phyloP scores from a whole-genome alignment of 1,140 invertebrate species.

The Drosophila takahashii region DNA sequence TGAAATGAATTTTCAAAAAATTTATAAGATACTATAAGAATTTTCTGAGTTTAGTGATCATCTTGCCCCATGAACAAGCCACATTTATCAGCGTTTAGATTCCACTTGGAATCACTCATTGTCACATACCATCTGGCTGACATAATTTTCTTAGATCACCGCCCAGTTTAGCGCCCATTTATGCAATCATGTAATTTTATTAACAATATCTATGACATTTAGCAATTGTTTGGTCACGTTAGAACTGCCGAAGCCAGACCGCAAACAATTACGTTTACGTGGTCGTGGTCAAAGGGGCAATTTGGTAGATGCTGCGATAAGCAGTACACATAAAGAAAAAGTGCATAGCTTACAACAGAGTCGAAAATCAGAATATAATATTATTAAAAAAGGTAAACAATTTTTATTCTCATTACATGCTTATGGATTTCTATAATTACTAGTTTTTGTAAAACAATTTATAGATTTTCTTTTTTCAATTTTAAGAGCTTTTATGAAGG shows the following conservation, averaged over 20 bases:
- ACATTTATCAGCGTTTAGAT: conserved; percentile 30
- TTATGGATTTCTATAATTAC: too few relatives aligned
- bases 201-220: conserved; percentile 61
- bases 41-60: neutral
- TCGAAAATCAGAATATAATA: too few relatives aligned
- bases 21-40: too few relatives aligned
- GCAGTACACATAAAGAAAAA: conserved; percentile 7
- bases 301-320: conserved; percentile 59
- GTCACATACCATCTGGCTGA: conserved; percentile 53
- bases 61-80: conserved; percentile 1
- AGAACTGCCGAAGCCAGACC: conserved; percentile 50
- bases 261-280: conserved; percentile 57
- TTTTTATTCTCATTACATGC: too few relatives aligned
- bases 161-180: conserved; percentile 57
- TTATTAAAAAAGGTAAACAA: too few relatives aligned
- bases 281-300: conserved; percentile 61
- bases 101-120: conserved; percentile 35
- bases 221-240: conserved; percentile 67
- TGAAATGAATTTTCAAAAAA: too few relatives aligned
- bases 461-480: too few relatives aligned
- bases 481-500: neutral
- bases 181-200: conserved; percentile 59
- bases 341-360: neutral
- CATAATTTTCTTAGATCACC: conserved; percentile 71
- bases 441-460: too few relatives aligned